Conservation (phyloP, 2,888 invertebrate species). For the Chymomyza amoena region DNA sequence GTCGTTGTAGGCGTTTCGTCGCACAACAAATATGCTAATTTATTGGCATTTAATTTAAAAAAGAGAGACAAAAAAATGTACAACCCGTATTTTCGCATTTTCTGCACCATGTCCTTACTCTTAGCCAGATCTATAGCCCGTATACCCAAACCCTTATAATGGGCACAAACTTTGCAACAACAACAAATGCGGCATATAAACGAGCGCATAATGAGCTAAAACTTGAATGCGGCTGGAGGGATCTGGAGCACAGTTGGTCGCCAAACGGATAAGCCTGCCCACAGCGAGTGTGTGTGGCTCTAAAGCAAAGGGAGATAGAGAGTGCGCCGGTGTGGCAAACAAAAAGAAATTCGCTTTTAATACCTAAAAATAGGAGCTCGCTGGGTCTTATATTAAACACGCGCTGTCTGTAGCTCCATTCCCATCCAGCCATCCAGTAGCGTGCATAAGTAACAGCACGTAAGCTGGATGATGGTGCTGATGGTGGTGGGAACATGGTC, state of each 20-base stretch:
- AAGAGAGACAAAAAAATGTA: constrained; percentile 41
- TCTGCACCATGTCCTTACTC: constrained; percentile 1
- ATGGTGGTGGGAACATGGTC: constrained; percentile 9
- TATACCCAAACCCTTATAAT: constrained; percentile 59
- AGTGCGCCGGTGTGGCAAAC: neutral
- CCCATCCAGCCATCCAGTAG: constrained; percentile 11
- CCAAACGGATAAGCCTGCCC: neutral
- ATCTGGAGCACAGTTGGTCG: constrained; percentile 22
- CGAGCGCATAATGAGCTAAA: constrained; percentile 72
- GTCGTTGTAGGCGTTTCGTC: constrained; percentile 1
- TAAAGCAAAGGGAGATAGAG: neutral
- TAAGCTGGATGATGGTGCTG: constrained; percentile 15
- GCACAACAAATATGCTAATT: constrained; percentile 58
- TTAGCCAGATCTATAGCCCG: constrained; percentile 6
- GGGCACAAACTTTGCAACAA: constrained; percentile 46
- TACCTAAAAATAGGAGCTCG: constrained; percentile 60
- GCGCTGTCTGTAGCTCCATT: constrained; percentile 35
- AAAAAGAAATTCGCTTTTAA: constrained; percentile 61
- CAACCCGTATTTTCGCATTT: constrained; percentile 49
- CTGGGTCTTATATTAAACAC: constrained; percentile 61
- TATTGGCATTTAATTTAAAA: constrained; percentile 68
- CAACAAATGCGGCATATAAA: constrained; percentile 73
- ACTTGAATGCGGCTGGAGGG: constrained; percentile 36
- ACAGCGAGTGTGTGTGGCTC: neutral
- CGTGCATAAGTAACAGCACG: constrained; percentile 49